Percentiles rank a stretch among this genome's conserved stretches.
Evolutionary conservation across 53 echinoderm and acorn worm species (phyloP).

Genomic region (Echinarachnius parma): DNA sequence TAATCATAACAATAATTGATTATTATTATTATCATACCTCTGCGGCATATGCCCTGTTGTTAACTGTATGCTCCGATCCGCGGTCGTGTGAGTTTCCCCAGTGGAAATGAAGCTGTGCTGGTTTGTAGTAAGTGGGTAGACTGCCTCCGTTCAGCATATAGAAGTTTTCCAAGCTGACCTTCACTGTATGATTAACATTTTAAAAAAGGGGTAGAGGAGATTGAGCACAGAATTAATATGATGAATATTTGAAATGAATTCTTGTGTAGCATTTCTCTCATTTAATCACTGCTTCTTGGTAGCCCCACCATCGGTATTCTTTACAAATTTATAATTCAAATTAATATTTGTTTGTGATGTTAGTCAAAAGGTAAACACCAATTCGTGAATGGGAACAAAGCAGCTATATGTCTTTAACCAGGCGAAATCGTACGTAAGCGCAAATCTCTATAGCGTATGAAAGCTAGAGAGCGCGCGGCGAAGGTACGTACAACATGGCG

Average conservation of each 20-base stretch:
- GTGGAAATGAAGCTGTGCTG: conserved; percentile 66
- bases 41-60: conserved; percentile 33
- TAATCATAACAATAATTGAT: not conserved
- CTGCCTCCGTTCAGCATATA: conserved; percentile 56
- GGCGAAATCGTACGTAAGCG: too few species aligned
- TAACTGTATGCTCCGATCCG: conserved; percentile 67
- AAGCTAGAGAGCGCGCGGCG: too few species aligned
- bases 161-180: conserved; percentile 36
- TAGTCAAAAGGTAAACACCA: too few species aligned
- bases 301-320: too few species aligned
- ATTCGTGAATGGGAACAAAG: too few species aligned
- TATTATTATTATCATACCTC: conserved; percentile 46
- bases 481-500: too few species aligned
- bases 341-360: too few species aligned
- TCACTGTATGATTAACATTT: conserved; percentile 33
- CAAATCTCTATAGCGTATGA: too few species aligned
- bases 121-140: conserved; percentile 39
- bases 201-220: not conserved
- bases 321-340: too few species aligned
- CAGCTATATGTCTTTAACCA: too few species aligned
- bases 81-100: conserved; percentile 52
- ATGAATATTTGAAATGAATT: not conserved
- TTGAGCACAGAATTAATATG: not conserved
- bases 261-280: not conserved
- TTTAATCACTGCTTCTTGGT: too few species aligned